phyloP scores from a whole-genome alignment of 2,797 vertebrate genomes.

The Ispidina picta region DNA sequence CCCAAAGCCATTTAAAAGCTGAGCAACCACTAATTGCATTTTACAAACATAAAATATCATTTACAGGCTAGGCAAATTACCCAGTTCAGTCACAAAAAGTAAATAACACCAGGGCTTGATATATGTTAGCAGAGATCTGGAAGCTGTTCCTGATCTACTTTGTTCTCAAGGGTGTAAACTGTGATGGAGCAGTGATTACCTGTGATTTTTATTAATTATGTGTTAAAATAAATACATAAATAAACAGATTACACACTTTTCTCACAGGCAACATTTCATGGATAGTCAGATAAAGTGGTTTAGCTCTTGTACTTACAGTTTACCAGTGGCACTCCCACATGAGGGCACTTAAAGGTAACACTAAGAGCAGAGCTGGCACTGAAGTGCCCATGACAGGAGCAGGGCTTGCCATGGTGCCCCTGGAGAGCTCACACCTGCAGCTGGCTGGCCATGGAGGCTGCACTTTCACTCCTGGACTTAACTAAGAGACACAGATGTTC shows the following conservation, averaged over 20 bases:
- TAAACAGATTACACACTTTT: neutral
- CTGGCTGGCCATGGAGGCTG: neutral
- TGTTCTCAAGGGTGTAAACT: neutral
- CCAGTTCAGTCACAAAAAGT: neutral
- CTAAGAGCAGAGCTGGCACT: neutral
- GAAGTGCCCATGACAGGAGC: neutral
- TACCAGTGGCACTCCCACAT: neutral
- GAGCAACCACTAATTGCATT: neutral
- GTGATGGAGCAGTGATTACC: neutral
- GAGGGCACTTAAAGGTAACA: neutral
- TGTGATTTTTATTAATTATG: neutral
- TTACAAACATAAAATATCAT: neutral
- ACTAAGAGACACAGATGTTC: slow-evolving; percentile 38
- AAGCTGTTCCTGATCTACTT: neutral
- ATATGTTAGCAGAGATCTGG: neutral
- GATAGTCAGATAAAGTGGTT: neutral
- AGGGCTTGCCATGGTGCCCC: neutral
- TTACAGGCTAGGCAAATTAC: neutral
- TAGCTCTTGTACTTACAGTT: neutral
- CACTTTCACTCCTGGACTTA: neutral
- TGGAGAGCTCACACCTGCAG: neutral
- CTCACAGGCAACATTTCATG: neutral
- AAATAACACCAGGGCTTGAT: neutral
- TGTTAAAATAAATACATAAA: neutral
- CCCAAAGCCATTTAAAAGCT: neutral